These are phyloP conservation scores for Colostygia pectinataria DNA, from an alignment of 2,888 invertebrate species.

Conservation along the genomic window DNA sequence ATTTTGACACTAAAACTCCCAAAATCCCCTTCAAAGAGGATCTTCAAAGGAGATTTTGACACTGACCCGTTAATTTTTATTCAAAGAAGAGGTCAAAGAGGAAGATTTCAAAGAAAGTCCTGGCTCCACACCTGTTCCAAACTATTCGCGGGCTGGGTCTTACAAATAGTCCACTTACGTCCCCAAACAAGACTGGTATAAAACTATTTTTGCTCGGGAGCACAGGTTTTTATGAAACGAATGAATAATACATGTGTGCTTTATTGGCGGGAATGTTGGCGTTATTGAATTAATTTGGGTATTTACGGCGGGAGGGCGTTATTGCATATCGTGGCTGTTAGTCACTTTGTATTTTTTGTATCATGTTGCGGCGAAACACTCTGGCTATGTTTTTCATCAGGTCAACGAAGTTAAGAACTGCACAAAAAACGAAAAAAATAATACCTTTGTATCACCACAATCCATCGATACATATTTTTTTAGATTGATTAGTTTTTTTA, in stretches of 20 bases:
- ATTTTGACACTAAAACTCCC: too few species aligned
- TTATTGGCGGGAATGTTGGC: constrained; percentile 17
- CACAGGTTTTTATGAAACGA: constrained; percentile 37
- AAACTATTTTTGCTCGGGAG: constrained; percentile 29
- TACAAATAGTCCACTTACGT: constrained; percentile 47
- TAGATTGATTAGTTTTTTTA: too few species aligned
- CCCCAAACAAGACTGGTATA: constrained; percentile 35
- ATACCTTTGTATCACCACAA: too few species aligned
- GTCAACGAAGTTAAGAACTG: too few species aligned
- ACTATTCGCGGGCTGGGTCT: constrained; percentile 30
- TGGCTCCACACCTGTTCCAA: constrained; percentile 7
- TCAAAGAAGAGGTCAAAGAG: too few species aligned
- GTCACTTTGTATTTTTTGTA: background rate
- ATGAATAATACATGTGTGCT: constrained; percentile 38
- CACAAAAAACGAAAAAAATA: too few species aligned
- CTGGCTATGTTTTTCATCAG: too few species aligned
- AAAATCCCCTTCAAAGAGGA: too few species aligned
- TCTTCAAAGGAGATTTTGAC: too few species aligned
- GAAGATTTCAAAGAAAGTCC: background rate
- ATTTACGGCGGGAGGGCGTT: constrained; percentile 11
- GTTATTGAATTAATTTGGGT: constrained; percentile 27
- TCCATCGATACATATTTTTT: too few species aligned
- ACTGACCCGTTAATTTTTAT: too few species aligned
- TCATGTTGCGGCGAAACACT: too few species aligned
- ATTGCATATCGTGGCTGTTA: background rate